These are phyloP conservation scores for Crypturellus tataupa DNA, from an alignment of 2,797 vertebrate genomes.

Conservation along the genomic window DNA sequence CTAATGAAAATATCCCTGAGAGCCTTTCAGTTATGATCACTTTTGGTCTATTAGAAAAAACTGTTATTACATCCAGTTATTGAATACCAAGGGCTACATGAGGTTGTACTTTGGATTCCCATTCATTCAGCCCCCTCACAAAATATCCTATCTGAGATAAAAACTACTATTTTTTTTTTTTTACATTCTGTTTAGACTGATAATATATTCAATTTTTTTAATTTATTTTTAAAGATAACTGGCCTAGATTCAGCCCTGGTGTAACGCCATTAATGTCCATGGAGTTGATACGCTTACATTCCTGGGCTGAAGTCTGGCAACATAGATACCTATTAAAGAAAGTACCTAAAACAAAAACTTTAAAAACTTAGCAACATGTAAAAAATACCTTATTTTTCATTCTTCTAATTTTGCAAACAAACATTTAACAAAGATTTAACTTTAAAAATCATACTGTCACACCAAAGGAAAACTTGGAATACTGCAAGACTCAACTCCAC, in stretches of 20 bases:
- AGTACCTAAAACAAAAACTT: slow-evolving; percentile 1
- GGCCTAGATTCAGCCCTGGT: not conserved
- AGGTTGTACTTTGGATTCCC: not conserved
- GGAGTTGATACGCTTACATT: not conserved
- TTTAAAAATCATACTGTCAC: slow-evolving; percentile 59
- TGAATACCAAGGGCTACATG: not conserved
- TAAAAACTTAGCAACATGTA: not conserved
- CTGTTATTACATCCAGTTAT: not conserved
- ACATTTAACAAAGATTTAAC: slow-evolving; percentile 68
- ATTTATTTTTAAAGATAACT: not conserved
- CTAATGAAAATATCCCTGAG: slow-evolving; percentile 62
- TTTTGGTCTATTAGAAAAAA: slow-evolving; percentile 39
- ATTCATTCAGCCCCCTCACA: not conserved
- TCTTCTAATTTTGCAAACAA: slow-evolving; percentile 61
- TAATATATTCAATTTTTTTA: not conserved
- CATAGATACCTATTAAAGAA: not conserved
- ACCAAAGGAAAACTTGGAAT: slow-evolving; percentile 44
- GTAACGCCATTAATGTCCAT: not conserved
- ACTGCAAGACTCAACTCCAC: slow-evolving; percentile 60
- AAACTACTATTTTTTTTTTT: not conserved
- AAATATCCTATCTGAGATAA: not conserved
- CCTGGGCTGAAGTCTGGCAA: not conserved
- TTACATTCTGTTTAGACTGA: not conserved
- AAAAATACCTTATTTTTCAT: not conserved
- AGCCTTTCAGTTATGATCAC: slow-evolving; percentile 18